Conservation (phyloP, 2,113 vertebrate genomes). For the Pogona vitticeps region DNA sequence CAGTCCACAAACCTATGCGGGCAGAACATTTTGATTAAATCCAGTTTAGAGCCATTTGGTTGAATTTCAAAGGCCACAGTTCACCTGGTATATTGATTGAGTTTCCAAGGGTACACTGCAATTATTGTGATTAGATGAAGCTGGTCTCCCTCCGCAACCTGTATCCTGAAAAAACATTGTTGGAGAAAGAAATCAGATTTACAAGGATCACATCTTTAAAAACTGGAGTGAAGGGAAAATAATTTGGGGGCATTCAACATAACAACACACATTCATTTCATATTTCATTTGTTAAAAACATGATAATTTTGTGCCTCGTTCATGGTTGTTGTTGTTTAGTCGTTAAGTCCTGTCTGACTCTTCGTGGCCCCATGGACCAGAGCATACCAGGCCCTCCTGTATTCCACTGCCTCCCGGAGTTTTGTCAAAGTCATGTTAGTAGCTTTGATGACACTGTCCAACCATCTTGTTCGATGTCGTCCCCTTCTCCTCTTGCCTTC, state of each 20-base stretch:
- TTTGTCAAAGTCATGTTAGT: too few relatives aligned
- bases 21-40: constrained; percentile 1
- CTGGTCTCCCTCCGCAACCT: too few relatives aligned
- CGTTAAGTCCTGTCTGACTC: too few relatives aligned
- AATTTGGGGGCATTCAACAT: not conserved
- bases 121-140: not conserved
- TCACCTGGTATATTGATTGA: not conserved
- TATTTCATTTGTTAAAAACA: not conserved
- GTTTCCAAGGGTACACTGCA: not conserved
- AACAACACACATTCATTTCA: not conserved
- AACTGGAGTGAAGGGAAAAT: not conserved
- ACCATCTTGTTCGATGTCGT: too few relatives aligned
- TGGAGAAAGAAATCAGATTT: not conserved
- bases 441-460: too few relatives aligned
- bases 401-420: too few relatives aligned
- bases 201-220: not conserved
- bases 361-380: too few relatives aligned
- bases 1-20: not conserved
- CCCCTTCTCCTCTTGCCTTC: too few relatives aligned
- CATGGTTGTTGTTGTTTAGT: not conserved
- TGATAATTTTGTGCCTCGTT: not conserved
- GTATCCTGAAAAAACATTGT: not conserved
- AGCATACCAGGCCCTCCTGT: too few relatives aligned
- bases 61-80: not conserved
- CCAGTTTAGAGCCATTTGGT: not conserved